phyloP scores from a whole-genome alignment of 2,797 vertebrate genomes.

The Poeciliopsis infans region DNA sequence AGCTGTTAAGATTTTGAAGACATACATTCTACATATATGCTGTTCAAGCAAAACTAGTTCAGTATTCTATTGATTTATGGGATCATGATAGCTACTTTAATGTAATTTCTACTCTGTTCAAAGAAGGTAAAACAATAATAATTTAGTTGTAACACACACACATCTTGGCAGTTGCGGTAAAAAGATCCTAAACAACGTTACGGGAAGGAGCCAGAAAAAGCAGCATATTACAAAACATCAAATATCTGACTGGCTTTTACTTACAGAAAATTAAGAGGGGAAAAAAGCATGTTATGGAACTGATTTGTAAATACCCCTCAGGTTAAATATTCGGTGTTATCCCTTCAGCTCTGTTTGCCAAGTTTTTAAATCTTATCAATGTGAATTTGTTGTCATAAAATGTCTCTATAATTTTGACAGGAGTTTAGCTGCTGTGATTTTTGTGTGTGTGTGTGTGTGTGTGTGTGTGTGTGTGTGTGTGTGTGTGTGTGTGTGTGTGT shows the following conservation, averaged over 20 bases:
- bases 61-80: background rate
- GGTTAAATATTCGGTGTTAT: background rate
- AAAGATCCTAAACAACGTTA: background rate
- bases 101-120: background rate
- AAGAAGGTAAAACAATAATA: background rate
- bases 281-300: background rate
- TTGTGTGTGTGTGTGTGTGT: too few relatives aligned
- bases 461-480: too few relatives aligned
- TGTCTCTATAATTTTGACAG: background rate
- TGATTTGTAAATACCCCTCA: background rate
- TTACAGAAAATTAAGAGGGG: background rate
- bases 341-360: background rate
- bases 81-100: background rate
- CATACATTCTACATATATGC: background rate
- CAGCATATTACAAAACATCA: background rate
- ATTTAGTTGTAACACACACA: background rate
- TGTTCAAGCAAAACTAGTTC: background rate
- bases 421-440: background rate
- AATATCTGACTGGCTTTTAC: conserved; percentile 1
- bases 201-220: background rate
- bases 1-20: background rate
- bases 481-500: too few relatives aligned
- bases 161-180: background rate
- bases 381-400: background rate
- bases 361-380: background rate